Conservation (phyloP, 37 sponge, comb jelly and placozoan species). For the Crambe crambe region DNA sequence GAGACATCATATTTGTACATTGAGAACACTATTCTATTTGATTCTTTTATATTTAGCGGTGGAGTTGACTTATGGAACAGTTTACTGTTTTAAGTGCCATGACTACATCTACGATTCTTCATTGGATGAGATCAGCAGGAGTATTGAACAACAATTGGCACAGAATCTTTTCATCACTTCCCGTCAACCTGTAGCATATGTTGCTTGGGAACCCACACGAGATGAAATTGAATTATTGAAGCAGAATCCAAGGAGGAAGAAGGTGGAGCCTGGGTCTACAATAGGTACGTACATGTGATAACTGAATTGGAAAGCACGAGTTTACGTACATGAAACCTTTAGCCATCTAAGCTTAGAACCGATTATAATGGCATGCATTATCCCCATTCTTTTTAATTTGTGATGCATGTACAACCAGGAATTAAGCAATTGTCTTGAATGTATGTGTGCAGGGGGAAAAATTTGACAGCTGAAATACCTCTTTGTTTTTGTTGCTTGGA, state of each 20-base stretch:
- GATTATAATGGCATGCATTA: not conserved
- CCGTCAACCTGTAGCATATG: constrained; percentile 51
- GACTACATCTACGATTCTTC: constrained; percentile 82
- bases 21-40: not conserved
- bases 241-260: constrained; percentile 73
- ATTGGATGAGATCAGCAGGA: constrained; percentile 59
- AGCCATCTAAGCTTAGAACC: not conserved
- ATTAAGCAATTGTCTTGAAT: too few relatives aligned
- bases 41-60: constrained; percentile 47
- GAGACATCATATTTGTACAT: too few relatives aligned
- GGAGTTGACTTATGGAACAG: constrained; percentile 79
- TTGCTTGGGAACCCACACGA: constrained; percentile 68
- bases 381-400: too few relatives aligned
- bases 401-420: too few relatives aligned
- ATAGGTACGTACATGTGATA: constrained; percentile 39
- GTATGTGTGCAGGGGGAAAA: too few relatives aligned
- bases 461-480: too few relatives aligned
- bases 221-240: constrained; percentile 64
- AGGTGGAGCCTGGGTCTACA: constrained; percentile 68
- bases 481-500: not conserved
- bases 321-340: too few relatives aligned
- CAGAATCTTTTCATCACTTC: constrained; percentile 34
- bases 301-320: too few relatives aligned
- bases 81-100: constrained; percentile 80
- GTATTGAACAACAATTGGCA: constrained; percentile 63